Evolutionary conservation across 2,888 invertebrate genomes (phyloP), one percentile per base, ranked within the genome.

Genomic region (Caenorhabditis zanzibari): DNA sequence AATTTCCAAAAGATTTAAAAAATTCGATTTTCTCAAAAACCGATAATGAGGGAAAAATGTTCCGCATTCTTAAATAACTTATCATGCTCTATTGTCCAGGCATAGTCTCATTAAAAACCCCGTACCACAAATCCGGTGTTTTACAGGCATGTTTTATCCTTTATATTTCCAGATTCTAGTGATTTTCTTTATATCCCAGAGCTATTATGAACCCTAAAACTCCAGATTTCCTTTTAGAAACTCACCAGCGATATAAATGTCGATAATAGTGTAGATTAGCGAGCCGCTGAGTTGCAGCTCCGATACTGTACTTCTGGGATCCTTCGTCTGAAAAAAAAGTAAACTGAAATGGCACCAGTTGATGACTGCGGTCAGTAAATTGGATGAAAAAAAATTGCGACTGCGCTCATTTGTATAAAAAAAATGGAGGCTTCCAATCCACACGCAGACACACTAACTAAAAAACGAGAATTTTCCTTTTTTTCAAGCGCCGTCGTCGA

Each of bases 371-470:
- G 49, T 59, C 59, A 54, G 44, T 26, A 71, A 58, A 59, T 32
- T 38, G 63, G 12, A 47, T 54, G 32, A 59, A 71, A 59, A n/a
- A n/a, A 68, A 56, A 66, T 58, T 12, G 44, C 41, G 44, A 66
- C 68, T 79, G 79, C 63, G 71, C 71, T 79, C 79, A 79, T 79
- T 79, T 79, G 79, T 79, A 79, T 79, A 56, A 71, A 79, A 79
- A 26, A 72, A n/a, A n/a, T n/a, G n/a, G 72, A 44, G 12, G 28
- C 28, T 35, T 35, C 49, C 38, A 38, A 64, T 38, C 54, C 49
- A 74, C 35, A 59, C 58, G 26, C 49, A 68, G 38, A 68, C 24
- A 54, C 44, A 59, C 72, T 32, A 47, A 59, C 59, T 14, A 49
- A 59, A 72, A 58, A 47, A 44, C n/a, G 28, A n/a, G 35, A 58